Base-by-base conservation (phyloP, 2,113 vertebrate genomes). In the Oriolus oriolus region DNA sequence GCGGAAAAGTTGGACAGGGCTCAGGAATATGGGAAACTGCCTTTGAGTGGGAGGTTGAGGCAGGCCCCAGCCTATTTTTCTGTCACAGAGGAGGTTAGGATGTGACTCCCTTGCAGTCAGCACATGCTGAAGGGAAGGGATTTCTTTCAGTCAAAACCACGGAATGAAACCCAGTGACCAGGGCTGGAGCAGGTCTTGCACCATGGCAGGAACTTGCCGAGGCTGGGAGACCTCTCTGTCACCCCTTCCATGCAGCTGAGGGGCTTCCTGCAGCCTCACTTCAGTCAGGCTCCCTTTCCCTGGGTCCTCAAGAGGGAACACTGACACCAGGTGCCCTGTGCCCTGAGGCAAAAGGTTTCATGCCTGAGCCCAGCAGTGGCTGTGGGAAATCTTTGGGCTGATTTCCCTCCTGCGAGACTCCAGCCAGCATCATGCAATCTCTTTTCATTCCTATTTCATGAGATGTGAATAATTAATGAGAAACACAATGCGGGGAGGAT, bases 361-460 rank as follows among this genome's bases (percentile, higher is more conserved):
- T 64, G 76, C 33, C 45, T 3, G 7, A 89, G 56, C 68, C 45
- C 47, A 63, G 74, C 22, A 50, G 24, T 4, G 9, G 28, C n/a
- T 56, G 39, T 2, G 8, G 91, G 90, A 92, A 93, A 89, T 61
- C 78, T 57, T 75, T 2, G 16, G 70, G 87, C 60, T 77, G 90
- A 53, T 88, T 89, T 87, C 71, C 50, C 82, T 96, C 89, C 89
- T 85, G 18, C 5, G 16, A 77, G 91, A 41, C 49, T 88, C 66
- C 0, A 17, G 91, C 76, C 95, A 87, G 88, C 86, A 68, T 86
- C 61, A 0, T 44, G 80, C 83, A 93, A 92, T 97, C 87, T 95
- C 88, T 95, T 97, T 97, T 97, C 96, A 97, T 97, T 97, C 95
- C 86, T 93, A 33, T 95, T 97, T 94, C 90, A 97, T 95, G 96